Conservation (phyloP, 2,797 vertebrate species). For the Eospalax fontanierii region DNA sequence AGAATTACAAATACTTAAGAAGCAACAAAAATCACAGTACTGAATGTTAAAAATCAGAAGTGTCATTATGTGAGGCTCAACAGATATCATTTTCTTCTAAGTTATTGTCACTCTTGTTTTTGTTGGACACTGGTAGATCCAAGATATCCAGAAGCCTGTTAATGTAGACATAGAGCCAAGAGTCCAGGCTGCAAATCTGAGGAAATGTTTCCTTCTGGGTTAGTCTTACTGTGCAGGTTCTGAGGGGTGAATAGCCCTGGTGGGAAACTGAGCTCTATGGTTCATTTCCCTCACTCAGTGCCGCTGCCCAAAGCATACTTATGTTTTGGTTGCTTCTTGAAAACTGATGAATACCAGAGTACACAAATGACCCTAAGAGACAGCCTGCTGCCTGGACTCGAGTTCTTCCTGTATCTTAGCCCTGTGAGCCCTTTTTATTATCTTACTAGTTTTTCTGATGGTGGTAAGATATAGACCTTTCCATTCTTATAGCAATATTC, state of each 20-base stretch:
- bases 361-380: neutral
- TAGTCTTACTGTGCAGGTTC: neutral
- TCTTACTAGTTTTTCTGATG: slow-evolving; percentile 23
- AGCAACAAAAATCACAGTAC: slow-evolving; percentile 40
- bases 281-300: neutral
- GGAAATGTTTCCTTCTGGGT: slow-evolving; percentile 11
- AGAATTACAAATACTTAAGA: slow-evolving; percentile 38
- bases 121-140: neutral
- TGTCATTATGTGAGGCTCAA: slow-evolving; percentile 1
- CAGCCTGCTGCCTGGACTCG: neutral
- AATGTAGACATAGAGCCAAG: slow-evolving; percentile 12
- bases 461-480: slow-evolving; percentile 23
- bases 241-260: neutral
- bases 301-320: slow-evolving; percentile 25
- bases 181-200: neutral
- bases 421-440: neutral
- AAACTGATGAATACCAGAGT: neutral
- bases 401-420: neutral
- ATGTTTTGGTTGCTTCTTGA: slow-evolving; percentile 6
- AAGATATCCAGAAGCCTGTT: neutral
- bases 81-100: neutral
- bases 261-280: slow-evolving; percentile 4
- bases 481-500: neutral
- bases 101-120: slow-evolving; percentile 25
- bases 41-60: neutral